Percentiles rank a stretch among this genome's conserved stretches.
Conservation (phyloP, 1,140 invertebrate genomes). For the Drosophila varians region DNA sequence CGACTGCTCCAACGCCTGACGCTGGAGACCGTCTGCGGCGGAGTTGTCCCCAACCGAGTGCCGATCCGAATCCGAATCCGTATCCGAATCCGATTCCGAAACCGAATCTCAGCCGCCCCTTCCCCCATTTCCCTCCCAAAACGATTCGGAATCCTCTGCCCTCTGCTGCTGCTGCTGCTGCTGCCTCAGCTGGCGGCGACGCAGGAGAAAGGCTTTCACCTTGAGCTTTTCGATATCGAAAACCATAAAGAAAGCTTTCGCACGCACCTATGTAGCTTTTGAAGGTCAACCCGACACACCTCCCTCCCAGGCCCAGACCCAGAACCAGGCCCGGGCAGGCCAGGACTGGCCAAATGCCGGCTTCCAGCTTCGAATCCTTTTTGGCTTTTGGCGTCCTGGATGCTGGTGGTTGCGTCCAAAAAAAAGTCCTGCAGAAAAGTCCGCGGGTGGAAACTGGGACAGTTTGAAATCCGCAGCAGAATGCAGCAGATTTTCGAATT, state of each 20-base stretch:
- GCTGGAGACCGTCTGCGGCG: constrained; percentile 70
- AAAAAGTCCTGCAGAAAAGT: constrained; percentile 21
- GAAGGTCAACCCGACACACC: not conserved
- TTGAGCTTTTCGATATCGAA: constrained; percentile 30
- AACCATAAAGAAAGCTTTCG: not conserved
- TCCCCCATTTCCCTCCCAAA: too few species aligned
- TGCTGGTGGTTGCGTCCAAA: constrained; percentile 4
- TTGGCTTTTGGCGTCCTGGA: not conserved
- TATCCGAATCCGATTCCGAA: constrained; percentile 26
- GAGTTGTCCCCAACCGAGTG: constrained; percentile 35
- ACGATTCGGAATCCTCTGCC: not conserved
- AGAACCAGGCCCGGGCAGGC: not conserved
- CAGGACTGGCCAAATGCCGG: constrained; percentile 5
- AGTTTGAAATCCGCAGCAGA: constrained; percentile 35
- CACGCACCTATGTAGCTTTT: not conserved
- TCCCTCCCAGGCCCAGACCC: too few species aligned
- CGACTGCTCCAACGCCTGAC: constrained; percentile 71
- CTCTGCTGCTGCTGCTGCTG: constrained; percentile 47
- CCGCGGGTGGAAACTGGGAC: constrained; percentile 55
- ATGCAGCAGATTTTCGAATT: constrained; percentile 65
- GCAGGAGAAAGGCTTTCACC: constrained; percentile 34
- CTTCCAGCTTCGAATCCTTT: not conserved
- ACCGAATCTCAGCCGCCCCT: constrained; percentile 20
- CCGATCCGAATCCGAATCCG: constrained; percentile 51
- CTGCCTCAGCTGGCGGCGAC: constrained; percentile 8